phyloP scores from a whole-genome alignment of 2,113 vertebrate genomes.

The Poeciliopsis occidentalis region DNA sequence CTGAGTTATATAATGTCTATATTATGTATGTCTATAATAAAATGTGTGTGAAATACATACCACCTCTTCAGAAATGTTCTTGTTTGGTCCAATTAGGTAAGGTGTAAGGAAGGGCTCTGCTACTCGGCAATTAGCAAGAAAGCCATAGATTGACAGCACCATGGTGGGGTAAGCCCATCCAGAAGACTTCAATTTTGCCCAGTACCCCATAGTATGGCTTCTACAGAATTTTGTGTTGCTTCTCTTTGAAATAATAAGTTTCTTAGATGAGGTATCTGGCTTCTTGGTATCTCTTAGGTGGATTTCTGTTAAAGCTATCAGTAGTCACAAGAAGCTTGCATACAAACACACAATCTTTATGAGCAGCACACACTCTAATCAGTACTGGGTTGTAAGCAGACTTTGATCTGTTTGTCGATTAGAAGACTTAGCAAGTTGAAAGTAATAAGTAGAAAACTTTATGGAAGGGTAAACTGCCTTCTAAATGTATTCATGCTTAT shows the following conservation, averaged over 20 bases:
- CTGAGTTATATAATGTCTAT: neutral
- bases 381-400: conserved; percentile 31
- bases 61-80: conserved; percentile 79
- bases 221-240: neutral
- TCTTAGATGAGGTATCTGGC: neutral
- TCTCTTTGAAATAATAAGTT: conserved; percentile 14
- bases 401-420: conserved; percentile 65
- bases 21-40: neutral
- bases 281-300: neutral
- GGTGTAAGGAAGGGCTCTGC: conserved; percentile 80
- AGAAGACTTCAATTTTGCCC: conserved; percentile 27
- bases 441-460: neutral
- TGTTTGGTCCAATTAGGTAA: conserved; percentile 77
- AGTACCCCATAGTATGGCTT: conserved; percentile 27
- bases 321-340: conserved; percentile 11
- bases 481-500: neutral
- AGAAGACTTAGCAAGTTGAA: neutral
- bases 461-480: neutral
- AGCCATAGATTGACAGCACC: conserved; percentile 76
- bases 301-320: neutral
- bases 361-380: conserved; percentile 4
- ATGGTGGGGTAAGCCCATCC: conserved; percentile 72
- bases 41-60: conserved; percentile 50
- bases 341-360: conserved; percentile 27
- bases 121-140: conserved; percentile 77